Percentiles rank a stretch among this genome's conserved stretches.
phyloP scores from a whole-genome alignment of 2,888 invertebrate genomes.

The Hemistola chrysoprasaria region DNA sequence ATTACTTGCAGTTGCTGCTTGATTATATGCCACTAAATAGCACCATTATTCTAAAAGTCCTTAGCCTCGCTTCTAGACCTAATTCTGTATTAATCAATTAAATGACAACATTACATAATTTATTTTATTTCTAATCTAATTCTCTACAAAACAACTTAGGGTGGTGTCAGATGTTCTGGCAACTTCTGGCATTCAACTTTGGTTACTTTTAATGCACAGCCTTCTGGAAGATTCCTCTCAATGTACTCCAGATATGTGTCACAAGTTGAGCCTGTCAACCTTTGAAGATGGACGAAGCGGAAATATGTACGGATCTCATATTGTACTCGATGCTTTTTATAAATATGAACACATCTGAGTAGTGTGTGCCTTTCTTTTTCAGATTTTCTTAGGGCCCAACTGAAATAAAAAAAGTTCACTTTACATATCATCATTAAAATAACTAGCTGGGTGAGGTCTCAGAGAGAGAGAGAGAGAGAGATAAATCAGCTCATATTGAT shows the following conservation, averaged over 20 bases:
- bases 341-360: conserved; percentile 93
- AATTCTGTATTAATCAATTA: not conserved
- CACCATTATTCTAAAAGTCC: too few species aligned
- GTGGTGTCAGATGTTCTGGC: conserved; percentile 79
- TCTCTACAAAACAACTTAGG: conserved; percentile 30
- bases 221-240: conserved; percentile 98
- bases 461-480: too few species aligned
- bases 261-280: conserved; percentile 96
- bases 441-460: too few species aligned
- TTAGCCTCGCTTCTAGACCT: too few species aligned
- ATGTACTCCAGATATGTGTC: conserved; percentile 98
- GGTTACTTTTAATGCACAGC: conserved; percentile 95
- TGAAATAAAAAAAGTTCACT: too few species aligned
- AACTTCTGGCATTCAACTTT: conserved; percentile 85
- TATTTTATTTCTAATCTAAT: conserved; percentile 40
- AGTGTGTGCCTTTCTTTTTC: conserved; percentile 90
- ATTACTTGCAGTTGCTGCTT: too few species aligned
- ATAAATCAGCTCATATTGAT: too few species aligned
- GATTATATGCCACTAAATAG: too few species aligned
- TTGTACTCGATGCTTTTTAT: conserved; percentile 96
- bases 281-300: conserved; percentile 90
- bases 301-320: conserved; percentile 98
- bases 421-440: too few species aligned
- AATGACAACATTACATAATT: conserved; percentile 13
- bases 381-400: conserved; percentile 88